Conservation (phyloP, 2,888 invertebrate species). For the Euzophera pinguis region DNA sequence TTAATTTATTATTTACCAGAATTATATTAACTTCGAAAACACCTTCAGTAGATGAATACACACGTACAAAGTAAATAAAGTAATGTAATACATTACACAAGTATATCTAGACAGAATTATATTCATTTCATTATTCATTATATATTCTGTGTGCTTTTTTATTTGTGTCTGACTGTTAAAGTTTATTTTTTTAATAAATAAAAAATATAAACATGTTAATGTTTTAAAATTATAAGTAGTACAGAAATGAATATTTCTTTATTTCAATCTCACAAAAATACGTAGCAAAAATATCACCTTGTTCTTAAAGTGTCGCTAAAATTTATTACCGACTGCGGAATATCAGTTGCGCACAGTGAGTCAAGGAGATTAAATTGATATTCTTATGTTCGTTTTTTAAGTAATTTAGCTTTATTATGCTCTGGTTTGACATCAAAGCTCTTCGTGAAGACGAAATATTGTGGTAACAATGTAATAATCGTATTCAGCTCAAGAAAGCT, state of each 20-base stretch:
- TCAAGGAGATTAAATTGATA: background rate
- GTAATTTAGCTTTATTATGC: conserved; percentile 1
- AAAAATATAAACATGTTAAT: no score
- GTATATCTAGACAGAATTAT: no score
- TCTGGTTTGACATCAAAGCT: background rate
- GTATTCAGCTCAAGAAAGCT: background rate
- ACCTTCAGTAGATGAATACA: no score
- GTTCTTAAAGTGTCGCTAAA: background rate
- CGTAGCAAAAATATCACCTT: background rate
- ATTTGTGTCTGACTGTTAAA: no score
- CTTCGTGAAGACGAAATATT: background rate
- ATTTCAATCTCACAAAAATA: background rate
- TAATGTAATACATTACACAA: no score
- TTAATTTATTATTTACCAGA: background rate
- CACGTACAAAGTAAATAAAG: no score
- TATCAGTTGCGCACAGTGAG: background rate
- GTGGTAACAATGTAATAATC: background rate
- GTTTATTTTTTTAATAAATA: no score
- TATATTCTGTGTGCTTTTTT: no score
- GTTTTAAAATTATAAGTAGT: no score
- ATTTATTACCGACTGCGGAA: background rate
- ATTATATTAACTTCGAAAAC: no score
- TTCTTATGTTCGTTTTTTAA: background rate
- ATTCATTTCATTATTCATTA: no score
- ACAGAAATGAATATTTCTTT: no score